A percentile compares a stretch with the other conserved stretches of the same genome.
Conservation (phyloP, 2,113 vertebrate genomes). For the Daphoenositta chrysoptera region DNA sequence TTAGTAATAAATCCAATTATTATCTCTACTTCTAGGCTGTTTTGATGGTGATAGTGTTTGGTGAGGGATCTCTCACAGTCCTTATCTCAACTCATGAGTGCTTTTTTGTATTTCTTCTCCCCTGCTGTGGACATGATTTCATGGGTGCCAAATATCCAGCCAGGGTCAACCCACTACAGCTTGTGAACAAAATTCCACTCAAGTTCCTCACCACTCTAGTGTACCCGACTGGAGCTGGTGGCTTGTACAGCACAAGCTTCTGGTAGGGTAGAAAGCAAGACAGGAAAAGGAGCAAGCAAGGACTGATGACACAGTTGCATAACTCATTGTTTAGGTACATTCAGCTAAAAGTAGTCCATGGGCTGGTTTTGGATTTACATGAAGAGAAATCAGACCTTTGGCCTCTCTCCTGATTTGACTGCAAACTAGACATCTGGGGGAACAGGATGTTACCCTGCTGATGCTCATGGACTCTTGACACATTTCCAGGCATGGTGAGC, state of each 20-base stretch:
- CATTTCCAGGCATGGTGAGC: not conserved
- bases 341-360: not conserved
- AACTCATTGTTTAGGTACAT: not conserved
- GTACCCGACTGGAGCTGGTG: not conserved
- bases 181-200: not conserved
- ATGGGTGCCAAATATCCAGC: not conserved
- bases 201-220: not conserved
- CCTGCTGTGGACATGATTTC: not conserved
- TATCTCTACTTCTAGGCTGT: not conserved
- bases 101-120: not conserved
- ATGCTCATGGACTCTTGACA: too few species aligned
- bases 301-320: not conserved
- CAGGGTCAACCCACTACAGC: not conserved
- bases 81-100: not conserved
- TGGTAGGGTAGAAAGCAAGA: not conserved
- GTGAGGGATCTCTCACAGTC: not conserved
- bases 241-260: not conserved
- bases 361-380: not conserved
- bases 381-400: not conserved
- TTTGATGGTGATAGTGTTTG: not conserved
- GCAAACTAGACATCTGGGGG: not conserved
- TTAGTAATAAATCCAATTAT: not conserved
- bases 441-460: not conserved
- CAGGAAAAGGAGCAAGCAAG: not conserved
- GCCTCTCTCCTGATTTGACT: not conserved